Base-by-base conservation (phyloP, 2,888 invertebrate genomes). In the Sussaba pulchella region DNA sequence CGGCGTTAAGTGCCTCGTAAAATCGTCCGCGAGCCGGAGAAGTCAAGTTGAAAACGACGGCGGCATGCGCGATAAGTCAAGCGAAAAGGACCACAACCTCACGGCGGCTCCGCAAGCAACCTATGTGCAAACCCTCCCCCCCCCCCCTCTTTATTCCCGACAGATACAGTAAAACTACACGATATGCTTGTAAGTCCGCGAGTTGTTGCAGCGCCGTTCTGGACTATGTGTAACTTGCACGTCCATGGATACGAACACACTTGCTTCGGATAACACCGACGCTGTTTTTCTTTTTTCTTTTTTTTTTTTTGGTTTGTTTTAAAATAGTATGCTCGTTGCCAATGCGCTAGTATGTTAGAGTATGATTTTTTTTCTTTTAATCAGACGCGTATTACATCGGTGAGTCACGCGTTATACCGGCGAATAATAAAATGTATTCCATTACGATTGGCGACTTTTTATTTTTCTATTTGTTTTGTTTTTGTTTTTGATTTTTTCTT, bases 1-100 rank as follows among this genome's bases (percentile, higher is more conserved):
- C 72, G 78, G 78, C 76, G 78, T 83, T 83, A 83, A 83, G 83
- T 83, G 83, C 78, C 83, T 76, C 83, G 73, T 83, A 83, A 83
- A 83, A 78, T 81, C 72, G 76, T 72, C 81, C 79, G 72, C 31
- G 64, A 71, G 43, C 63, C 57, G 78, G 69, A 24, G 17, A 45
- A 57, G 57, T 70, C 63, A 78, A 78, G 75, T 81, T 81, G 67
- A 78, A 79, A 78, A 83, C 71, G 73, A 17, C 64, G 52, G 79
- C 61, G 78, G 79, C 61, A 74, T 73, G 76, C 63, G 47, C 61
- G 75, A 81, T 83, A 83, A 78, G 78, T 78, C 82, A 78, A 81
- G 72, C 78, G 69, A 75, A 75, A 81, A 83, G 75, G 74, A 83
- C 78, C 81, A 26, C 43, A 17, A 17, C 17, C 72, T 24, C 45